Percentiles rank a stretch among this genome's conserved stretches.
phyloP scores from a whole-genome alignment of 2,888 invertebrate species.

The Andrena chrysosceles region DNA sequence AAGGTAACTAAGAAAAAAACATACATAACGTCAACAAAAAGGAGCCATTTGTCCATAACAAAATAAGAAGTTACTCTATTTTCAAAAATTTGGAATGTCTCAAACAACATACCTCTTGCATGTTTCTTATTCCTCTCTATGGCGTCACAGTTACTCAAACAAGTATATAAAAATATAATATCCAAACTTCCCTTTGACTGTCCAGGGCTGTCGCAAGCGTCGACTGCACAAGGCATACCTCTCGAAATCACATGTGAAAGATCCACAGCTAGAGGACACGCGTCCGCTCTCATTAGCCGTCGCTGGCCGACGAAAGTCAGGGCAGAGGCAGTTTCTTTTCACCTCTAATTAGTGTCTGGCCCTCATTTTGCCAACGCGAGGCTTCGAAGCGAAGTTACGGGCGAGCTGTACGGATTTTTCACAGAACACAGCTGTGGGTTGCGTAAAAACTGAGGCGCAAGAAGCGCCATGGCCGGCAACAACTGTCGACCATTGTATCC shows the following conservation, averaged over 20 bases:
- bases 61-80: no score
- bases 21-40: no score
- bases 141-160: no score
- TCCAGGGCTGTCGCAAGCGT: no score
- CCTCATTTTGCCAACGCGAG: neutral
- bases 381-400: conserved; percentile 26
- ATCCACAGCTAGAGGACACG: conserved; percentile 8
- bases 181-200: no score
- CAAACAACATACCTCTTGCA: no score
- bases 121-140: no score
- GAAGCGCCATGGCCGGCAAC: conserved; percentile 68
- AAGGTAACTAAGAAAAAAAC: no score
- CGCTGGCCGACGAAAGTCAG: conserved; percentile 2
- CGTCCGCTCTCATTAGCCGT: conserved; percentile 41
- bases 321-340: conserved; percentile 34
- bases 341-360: conserved; percentile 40
- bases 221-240: neutral
- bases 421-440: conserved; percentile 42
- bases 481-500: conserved; percentile 79
- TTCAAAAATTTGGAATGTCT: no score
- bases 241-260: conserved; percentile 22
- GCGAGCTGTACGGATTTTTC: conserved; percentile 45
- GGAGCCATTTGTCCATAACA: no score
- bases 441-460: conserved; percentile 61
- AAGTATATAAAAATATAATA: no score